Base-by-base conservation (phyloP, 2,113 vertebrate genomes). In the Tetraodon nigroviridis region DNA sequence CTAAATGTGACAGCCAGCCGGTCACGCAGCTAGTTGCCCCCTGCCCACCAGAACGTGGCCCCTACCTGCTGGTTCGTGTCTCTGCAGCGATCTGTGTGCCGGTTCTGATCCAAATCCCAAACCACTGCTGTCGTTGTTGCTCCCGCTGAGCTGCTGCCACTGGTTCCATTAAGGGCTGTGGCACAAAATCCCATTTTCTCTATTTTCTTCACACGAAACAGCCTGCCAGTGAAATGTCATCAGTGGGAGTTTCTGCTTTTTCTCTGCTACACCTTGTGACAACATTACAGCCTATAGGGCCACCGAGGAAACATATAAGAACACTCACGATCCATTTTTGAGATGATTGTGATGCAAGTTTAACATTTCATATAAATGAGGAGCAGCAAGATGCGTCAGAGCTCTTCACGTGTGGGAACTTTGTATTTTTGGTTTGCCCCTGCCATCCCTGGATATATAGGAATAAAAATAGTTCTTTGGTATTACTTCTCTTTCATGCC, bases 121-220 rank as follows among this genome's bases (percentile, higher is more conserved):
- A 86, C 66, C 18, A 42, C 73, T 55, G 69, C 82, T 78, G 82
- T 79, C 75, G 79, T 64, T 78, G 82, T 79, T 73, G 79, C 67
- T 78, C 76, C 61, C 79, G 60, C 71, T 81, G 69, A 78, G 68
- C 75, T 55, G 45, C 41, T 50, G 32, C 51, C 47, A 59, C 53
- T 79, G 72, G 79, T 73, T 68, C 67, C 52, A 69, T 78, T 63
- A 58, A 77, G 67, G 61, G 65, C 57, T 61, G 18, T 51, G 70
- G 68, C 67, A 71, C 64, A 47, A 50, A 71, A 73, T 69, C 19
- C 16, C 64, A 61, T 46, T 66, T 64, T 63, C 66, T 61, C 67
- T 42, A 69, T 63, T 67, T 73, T 67, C 65, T 64, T n/a, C 55
- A 64, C 61, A 60, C 13, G 55, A 20, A 50, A 56, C 55, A 55